Base-by-base conservation (phyloP, 2,797 vertebrate genomes). In the Psittacula echo region DNA sequence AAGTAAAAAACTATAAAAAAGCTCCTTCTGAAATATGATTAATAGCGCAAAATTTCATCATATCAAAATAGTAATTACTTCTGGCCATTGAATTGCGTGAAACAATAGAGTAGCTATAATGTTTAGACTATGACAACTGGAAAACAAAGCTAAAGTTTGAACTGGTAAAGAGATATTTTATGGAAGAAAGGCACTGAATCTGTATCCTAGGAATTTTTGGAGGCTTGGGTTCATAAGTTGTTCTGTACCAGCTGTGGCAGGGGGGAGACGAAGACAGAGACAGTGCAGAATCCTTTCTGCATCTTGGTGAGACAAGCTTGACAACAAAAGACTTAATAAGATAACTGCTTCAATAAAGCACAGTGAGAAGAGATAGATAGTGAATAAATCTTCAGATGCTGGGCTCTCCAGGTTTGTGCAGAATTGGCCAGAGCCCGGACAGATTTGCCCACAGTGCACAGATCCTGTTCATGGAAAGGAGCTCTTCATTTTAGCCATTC, bases 21-120 rank as follows among this genome's bases (percentile, higher is more conserved):
- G 8, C 4, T 83, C 29, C 37, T 67, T 85, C 21, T 65, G 56
- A 68, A 87, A 30, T 66, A 74, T 37, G 24, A 76, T 80, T 68
- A 68, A 83, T 53, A 60, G 42, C 65, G 47, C 7, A 87, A 85
- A 95, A 84, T 78, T 72, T 87, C 16, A 4, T 84, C 22, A 18
- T 42, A 58, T 48, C 70, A 89, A 93, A 70, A 65, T n/a, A 32
- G 18, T 54, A 67, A 65, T 71, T 93, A 84, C 47, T 88, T 83
- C 47, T 4, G 2, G 22, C 23, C 90, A 48, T 9, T 87, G 48
- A 79, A 68, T 81, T 82, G 56, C 4, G 1, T 44, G 42, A 75
- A 75, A 41, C 32, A 87, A 17, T 39, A 12, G 32, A 78, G 19
- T 77, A 34, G 83, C 54, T 82, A 54, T 56, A 68, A 44, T 53